Evolutionary conservation across 92 coral and sea anemone species (phyloP).

Genomic region (Anthopleura xanthogrammica): DNA sequence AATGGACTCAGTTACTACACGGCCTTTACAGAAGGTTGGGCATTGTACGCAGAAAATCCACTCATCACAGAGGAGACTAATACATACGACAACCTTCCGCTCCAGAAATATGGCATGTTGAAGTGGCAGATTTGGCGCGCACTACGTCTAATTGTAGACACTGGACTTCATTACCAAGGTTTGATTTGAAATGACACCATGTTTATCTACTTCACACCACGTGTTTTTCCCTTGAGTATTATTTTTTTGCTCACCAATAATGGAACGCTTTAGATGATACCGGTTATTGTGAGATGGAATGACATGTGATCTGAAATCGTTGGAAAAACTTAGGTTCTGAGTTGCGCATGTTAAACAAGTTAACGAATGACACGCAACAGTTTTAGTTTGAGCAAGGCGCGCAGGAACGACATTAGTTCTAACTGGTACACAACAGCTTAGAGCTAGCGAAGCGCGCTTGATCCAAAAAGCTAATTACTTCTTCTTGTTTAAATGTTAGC

Average conservation of each 20-base stretch:
- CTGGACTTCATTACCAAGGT: slow-evolving; percentile 94
- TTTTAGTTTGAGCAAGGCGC: background rate
- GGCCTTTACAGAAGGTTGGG: slow-evolving; percentile 98
- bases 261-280: too few species aligned
- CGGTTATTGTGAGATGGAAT: background rate
- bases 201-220: background rate
- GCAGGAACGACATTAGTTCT: background rate
- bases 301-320: background rate
- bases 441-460: background rate
- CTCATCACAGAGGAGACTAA: slow-evolving; percentile 82
- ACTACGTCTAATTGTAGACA: slow-evolving; percentile 90
- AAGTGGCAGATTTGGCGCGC: slow-evolving; percentile 99
- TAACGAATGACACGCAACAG: background rate
- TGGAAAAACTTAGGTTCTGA: background rate
- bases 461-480: too few species aligned
- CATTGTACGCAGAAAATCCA: slow-evolving; percentile 95
- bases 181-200: too few species aligned
- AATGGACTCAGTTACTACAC: slow-evolving; percentile 70
- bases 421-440: background rate
- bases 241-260: too few species aligned
- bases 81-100: slow-evolving; percentile 67
- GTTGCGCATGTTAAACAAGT: too few species aligned
- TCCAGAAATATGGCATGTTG: slow-evolving; percentile 95
- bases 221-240: background rate
- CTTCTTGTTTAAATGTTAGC: too few species aligned